Conservation (phyloP, 2,888 invertebrate genomes). For the Philaethria dido region DNA sequence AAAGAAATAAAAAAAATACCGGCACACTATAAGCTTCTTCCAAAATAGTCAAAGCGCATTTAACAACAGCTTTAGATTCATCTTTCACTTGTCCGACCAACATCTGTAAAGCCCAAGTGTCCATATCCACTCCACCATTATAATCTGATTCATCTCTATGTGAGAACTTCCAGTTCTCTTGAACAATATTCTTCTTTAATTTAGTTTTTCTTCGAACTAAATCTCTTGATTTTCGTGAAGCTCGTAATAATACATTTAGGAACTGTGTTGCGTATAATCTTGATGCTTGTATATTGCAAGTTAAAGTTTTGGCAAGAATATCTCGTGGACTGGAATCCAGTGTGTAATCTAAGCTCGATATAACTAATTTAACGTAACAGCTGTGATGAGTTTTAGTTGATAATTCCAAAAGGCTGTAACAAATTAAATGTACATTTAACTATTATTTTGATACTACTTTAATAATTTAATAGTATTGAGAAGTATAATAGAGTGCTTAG, state of each 20-base stretch:
- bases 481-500: too few species aligned
- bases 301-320: constrained; percentile 84
- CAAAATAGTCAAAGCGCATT: constrained; percentile 91
- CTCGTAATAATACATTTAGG: constrained; percentile 92
- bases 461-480: too few species aligned
- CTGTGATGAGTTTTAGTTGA: constrained; percentile 93
- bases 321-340: constrained; percentile 88
- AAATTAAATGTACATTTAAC: neutral
- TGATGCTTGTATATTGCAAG: constrained; percentile 83
- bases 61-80: constrained; percentile 89
- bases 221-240: constrained; percentile 81
- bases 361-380: constrained; percentile 96
- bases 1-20: constrained; percentile 71
- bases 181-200: constrained; percentile 64
- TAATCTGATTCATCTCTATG: constrained; percentile 59
- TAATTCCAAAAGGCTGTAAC: constrained; percentile 89
- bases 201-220: constrained; percentile 72
- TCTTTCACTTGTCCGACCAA: constrained; percentile 94
- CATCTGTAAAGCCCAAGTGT: constrained; percentile 93
- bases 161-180: constrained; percentile 60
- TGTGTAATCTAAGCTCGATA: constrained; percentile 95
- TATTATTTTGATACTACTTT: too few species aligned
- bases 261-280: constrained; percentile 95
- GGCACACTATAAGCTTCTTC: constrained; percentile 97
- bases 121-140: constrained; percentile 84